Base-by-base conservation (phyloP, 2,113 vertebrate genomes). In the Oreotragus oreotragus region DNA sequence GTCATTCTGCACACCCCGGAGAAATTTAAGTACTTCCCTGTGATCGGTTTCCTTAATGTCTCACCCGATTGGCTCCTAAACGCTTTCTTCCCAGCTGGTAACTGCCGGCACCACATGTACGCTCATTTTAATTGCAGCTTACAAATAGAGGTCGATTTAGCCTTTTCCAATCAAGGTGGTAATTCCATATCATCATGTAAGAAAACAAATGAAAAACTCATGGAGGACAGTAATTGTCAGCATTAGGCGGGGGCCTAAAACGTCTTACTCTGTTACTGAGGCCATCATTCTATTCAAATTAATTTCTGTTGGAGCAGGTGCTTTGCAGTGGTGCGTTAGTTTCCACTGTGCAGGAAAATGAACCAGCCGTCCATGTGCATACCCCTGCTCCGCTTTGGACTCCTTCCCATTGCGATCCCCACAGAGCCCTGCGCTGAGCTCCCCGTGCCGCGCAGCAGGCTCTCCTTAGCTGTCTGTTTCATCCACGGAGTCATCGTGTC, bases 151-250 rank as follows among this genome's bases (percentile, higher is more conserved):
- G 94, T 58, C 93, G 95, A 84, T 43, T 96, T 96, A 73, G 39
- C 80, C 80, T 70, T 98, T 97, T 97, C 87, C 84, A 62, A 97
- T 97, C 49, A 60, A 89, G 49, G 91, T 90, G 76, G 79, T 86
- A 84, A 57, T 95, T 94, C 53, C 70, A 93, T 97, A 97, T 96
- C 92, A 70, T 92, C 89, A 43, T 5, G 23, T 93, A 97, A 98
- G 89, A 89, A 98, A 97, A 97, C 55, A 93, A 97, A 98, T 97
- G 97, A 95, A 97, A 98, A 98, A 83, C 97, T 84, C 80, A 33
- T 33, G 28, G 77, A 97, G 39, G 45, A 33, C 49, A 95, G 79
- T 94, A 88, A 88, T 43, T 96, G 49, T 97, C 90, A 96, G 94
- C 49, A 88, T 94, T 90, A 89, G 66, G 28, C 23, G 45, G 13